Conservation (phyloP, 2,797 vertebrate species). For the Vultur gryphus region DNA sequence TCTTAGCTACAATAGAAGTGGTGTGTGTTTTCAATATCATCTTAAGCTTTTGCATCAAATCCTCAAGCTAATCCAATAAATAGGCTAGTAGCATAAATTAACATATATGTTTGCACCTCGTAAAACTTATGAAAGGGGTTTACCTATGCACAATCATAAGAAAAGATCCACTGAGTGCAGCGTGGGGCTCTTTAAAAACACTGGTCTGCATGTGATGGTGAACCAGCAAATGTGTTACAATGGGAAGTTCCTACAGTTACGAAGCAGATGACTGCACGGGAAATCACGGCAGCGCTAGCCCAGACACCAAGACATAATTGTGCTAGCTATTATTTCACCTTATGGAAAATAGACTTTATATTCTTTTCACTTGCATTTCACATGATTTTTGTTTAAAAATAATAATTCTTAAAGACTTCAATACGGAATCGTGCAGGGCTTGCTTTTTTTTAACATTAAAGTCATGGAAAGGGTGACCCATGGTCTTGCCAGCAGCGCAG, state of each 20-base stretch:
- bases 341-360: not conserved
- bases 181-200: not conserved
- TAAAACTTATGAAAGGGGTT: conserved; percentile 61
- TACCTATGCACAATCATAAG: conserved; percentile 27
- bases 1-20: conserved; percentile 74
- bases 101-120: conserved; percentile 54
- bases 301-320: not conserved
- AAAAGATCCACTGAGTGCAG: conserved; percentile 41
- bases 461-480: not conserved
- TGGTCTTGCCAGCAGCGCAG: not conserved
- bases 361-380: not conserved
- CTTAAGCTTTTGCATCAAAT: conserved; percentile 74
- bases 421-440: not conserved
- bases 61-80: conserved; percentile 75
- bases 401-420: not conserved
- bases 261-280: not conserved
- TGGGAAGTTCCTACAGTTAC: conserved; percentile 8
- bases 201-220: not conserved
- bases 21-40: conserved; percentile 76
- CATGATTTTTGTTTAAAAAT: not conserved
- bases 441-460: not conserved
- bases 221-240: not conserved
- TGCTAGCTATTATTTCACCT: not conserved
- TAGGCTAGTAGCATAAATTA: conserved; percentile 59
- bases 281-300: not conserved